Conservation (phyloP, 2,888 invertebrate genomes). For the Beris chalybata region DNA sequence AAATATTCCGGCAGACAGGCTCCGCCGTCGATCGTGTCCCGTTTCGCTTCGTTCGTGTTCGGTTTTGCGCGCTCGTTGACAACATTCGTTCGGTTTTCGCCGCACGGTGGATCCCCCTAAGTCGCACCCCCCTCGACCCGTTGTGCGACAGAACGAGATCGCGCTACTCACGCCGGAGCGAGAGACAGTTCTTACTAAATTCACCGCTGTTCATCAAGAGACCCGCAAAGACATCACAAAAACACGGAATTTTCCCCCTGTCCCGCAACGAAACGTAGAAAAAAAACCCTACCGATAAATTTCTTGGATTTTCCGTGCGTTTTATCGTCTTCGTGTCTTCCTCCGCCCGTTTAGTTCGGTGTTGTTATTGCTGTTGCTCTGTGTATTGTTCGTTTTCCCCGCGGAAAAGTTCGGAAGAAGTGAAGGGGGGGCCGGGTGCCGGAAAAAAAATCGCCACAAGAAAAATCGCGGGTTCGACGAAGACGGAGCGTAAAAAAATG, state of each 20-base stretch:
- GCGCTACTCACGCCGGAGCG: not conserved
- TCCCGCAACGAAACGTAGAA: conserved; percentile 1
- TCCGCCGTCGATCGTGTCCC: not conserved
- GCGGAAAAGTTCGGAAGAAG: too few relatives aligned
- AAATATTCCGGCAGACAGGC: too few relatives aligned
- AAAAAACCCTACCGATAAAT: too few relatives aligned
- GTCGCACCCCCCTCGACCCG: not conserved
- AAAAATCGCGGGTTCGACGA: too few relatives aligned
- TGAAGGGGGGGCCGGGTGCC: too few relatives aligned
- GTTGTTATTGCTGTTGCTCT: too few relatives aligned
- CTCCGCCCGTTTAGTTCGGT: too few relatives aligned
- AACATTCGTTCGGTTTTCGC: conserved; percentile 7
- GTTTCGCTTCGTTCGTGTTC: not conserved
- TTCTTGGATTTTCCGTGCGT: too few relatives aligned
- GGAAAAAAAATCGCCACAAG: too few relatives aligned
- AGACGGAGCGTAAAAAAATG: too few relatives aligned
- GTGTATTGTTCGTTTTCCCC: too few relatives aligned
- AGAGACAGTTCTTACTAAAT: not conserved
- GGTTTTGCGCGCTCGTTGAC: conserved; percentile 12
- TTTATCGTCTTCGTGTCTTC: too few relatives aligned
- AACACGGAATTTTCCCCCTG: not conserved
- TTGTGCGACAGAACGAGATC: not conserved
- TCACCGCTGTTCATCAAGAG: not conserved
- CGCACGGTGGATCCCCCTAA: not conserved
- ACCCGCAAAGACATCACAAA: conserved; percentile 12